A percentile compares a stretch with the other conserved stretches of the same genome.
Conservation (phyloP, 2,888 invertebrate genomes). For the Oscheius onirici region DNA sequence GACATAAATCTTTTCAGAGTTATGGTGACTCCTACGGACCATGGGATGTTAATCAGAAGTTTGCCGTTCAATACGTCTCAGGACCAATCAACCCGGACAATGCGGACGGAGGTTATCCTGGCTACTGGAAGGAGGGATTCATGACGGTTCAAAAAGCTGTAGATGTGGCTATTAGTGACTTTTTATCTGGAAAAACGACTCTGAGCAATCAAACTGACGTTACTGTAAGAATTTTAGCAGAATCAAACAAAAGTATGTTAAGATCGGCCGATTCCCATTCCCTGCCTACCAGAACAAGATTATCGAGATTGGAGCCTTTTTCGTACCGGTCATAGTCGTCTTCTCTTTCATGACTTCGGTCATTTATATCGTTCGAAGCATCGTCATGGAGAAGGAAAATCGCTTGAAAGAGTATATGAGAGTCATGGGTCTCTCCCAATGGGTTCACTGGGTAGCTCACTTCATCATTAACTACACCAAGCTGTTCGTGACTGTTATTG, state of each 20-base stretch:
- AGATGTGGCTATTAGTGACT: slow-evolving; percentile 73
- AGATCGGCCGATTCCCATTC: slow-evolving; percentile 54
- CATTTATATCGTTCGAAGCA: slow-evolving; percentile 81
- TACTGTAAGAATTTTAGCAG: not conserved
- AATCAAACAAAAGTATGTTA: slow-evolving; percentile 5
- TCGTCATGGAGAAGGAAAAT: slow-evolving; percentile 82
- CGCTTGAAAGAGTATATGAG: slow-evolving; percentile 88
- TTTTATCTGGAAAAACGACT: not conserved
- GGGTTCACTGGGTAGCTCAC: slow-evolving; percentile 88
- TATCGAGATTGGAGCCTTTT: slow-evolving; percentile 61
- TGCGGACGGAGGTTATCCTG: slow-evolving; percentile 73
- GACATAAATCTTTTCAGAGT: not conserved
- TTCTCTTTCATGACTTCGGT: slow-evolving; percentile 84
- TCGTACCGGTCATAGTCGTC: slow-evolving; percentile 81
- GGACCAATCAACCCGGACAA: slow-evolving; percentile 60
- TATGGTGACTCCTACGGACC: slow-evolving; percentile 36
- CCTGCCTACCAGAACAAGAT: slow-evolving; percentile 62
- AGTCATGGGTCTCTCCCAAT: slow-evolving; percentile 86
- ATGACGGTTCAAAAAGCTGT: slow-evolving; percentile 78
- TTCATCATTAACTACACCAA: slow-evolving; percentile 75
- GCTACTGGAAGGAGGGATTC: slow-evolving; percentile 79
- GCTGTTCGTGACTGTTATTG: slow-evolving; percentile 52
- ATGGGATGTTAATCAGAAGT: slow-evolving; percentile 58
- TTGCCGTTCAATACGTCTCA: slow-evolving; percentile 54
- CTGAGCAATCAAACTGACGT: not conserved